Percentiles rank a stretch among this genome's conserved stretches.
These are phyloP conservation scores for Anolis carolinensis DNA, from an alignment of 2,113 vertebrate genomes.

Conservation along the genomic window DNA sequence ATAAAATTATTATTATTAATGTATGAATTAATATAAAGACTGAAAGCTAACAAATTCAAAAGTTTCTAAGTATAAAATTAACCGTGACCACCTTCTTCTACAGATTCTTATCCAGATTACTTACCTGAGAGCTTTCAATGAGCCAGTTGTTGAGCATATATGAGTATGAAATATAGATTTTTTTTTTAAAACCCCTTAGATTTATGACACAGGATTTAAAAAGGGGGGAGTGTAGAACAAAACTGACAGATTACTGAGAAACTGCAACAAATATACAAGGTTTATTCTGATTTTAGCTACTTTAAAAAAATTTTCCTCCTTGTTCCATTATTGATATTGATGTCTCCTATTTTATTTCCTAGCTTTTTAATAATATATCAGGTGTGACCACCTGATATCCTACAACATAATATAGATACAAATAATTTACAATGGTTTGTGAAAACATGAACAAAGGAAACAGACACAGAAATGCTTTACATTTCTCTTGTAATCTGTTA, in stretches of 20 bases:
- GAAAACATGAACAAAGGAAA: slow-evolving; percentile 49
- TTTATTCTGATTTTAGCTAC: slow-evolving; percentile 1
- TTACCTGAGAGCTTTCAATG: slow-evolving; percentile 8
- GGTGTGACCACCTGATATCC: neutral
- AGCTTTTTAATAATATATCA: neutral
- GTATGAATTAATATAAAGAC: slow-evolving; percentile 22
- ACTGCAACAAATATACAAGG: neutral
- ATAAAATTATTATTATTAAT: too few species aligned
- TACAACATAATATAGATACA: slow-evolving; percentile 28
- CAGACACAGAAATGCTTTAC: slow-evolving; percentile 36
- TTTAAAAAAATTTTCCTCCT: neutral
- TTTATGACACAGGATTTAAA: neutral
- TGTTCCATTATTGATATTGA: slow-evolving; percentile 25
- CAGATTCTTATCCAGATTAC: slow-evolving; percentile 32
- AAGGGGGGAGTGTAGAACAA: neutral
- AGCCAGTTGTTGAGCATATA: neutral
- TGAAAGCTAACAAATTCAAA: slow-evolving; percentile 7
- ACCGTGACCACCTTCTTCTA: neutral
- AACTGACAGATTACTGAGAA: neutral
- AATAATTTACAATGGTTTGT: slow-evolving; percentile 38
- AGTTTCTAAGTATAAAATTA: slow-evolving; percentile 13
- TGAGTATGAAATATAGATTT: slow-evolving; percentile 1
- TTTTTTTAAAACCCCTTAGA: neutral
- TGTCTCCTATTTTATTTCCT: slow-evolving; percentile 29
- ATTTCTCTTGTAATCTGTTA: slow-evolving; percentile 57